Base-by-base conservation (phyloP, 2,113 vertebrate species). In the Cheilinus undulatus region DNA sequence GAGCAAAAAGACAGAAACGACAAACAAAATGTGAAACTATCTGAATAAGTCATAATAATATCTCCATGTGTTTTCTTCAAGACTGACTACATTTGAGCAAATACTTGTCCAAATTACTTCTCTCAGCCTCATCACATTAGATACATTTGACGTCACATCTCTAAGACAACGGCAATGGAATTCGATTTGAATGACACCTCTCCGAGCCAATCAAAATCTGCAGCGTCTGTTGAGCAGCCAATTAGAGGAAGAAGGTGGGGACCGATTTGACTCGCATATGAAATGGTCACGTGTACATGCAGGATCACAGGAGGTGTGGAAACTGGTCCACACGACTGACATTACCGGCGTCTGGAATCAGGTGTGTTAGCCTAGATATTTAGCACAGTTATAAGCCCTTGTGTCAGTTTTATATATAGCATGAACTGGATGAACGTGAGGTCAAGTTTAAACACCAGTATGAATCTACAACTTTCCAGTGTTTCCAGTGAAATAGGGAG, bases 111-210 rank as follows among this genome's bases (percentile, higher is more conserved):
- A 59, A 72, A 51, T 62, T 50, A 20, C 38, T 76, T 20, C 24
- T 34, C 49, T 69, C 52, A 46, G 73, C 58, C 67, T 58, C 68
- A 72, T 78, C 73, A 76, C 80, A 79, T 87, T 87, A 82, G 84
- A 74, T 56, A 88, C 80, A 59, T 85, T 83, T 93, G 89, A 93
- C 92, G 92, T 93, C 91, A 93, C 69, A 85, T 88, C 82, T 50
- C 73, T 80, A 85, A 81, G 75, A 91, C 89, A 88, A 89, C 88
- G 81, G 87, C 86, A 49, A 76, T 84, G 89, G 91, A 86, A 86
- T 79, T 84, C 26, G 51, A 20, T 52, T 49, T 83, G 46, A 92
- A 40, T 56, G 85, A 54, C 91, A 48, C 26, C 9, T 26, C 14
- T 9, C 4, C 22, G 4, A 28, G 19, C 92, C 89, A 92, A 93